Evolutionary conservation across 2,113 vertebrate species (phyloP).

Genomic region (Glareola pratincola): DNA sequence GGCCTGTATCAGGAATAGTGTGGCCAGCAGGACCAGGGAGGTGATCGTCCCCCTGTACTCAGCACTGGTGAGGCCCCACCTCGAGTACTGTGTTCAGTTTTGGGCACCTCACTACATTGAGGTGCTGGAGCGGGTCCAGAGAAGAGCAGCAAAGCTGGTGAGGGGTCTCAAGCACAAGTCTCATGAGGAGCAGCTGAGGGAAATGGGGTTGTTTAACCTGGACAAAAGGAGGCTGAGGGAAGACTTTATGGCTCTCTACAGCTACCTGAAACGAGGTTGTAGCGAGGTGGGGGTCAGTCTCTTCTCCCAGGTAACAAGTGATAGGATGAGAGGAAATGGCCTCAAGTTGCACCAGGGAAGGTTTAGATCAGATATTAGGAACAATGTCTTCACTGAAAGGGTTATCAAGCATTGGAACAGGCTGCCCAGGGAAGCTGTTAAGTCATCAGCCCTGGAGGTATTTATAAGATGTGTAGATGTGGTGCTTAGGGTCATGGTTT

Average conservation of each 20-base stretch:
- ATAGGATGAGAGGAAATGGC: not conserved
- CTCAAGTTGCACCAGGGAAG: not conserved
- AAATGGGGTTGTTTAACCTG: not conserved
- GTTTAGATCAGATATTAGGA: not conserved
- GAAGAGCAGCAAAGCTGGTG: not conserved
- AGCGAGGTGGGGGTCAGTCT: not conserved
- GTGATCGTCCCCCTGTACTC: accelerated
- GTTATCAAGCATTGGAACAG: not conserved
- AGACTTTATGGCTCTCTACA: not conserved
- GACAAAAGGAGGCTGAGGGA: not conserved
- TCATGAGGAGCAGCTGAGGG: not conserved
- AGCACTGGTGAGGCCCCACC: not conserved
- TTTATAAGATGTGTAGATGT: not conserved
- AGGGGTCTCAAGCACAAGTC: not conserved
- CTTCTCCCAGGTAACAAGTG: not conserved
- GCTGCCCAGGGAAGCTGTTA: not conserved
- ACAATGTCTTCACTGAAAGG: not conserved
- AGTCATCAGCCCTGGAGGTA: not conserved
- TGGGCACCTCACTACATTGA: not conserved
- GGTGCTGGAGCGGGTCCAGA: accelerated
- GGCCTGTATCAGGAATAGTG: not conserved
- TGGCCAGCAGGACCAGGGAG: not conserved
- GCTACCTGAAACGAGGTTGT: not conserved
- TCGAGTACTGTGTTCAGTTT: not conserved
- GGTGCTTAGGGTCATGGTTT: not conserved